phyloP scores from a whole-genome alignment of 2,888 invertebrate genomes.

The Catocala fraxini region DNA sequence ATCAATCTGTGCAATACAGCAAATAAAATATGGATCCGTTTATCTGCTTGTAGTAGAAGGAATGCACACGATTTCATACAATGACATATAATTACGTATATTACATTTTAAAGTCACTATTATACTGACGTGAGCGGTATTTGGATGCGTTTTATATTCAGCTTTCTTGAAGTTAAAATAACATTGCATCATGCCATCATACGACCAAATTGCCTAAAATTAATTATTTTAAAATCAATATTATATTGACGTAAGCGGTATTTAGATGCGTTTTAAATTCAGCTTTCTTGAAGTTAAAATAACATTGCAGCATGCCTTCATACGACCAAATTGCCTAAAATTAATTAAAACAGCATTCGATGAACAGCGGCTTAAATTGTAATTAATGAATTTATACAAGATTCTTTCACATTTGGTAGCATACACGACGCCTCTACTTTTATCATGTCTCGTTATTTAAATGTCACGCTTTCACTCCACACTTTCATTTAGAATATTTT shows the following conservation, averaged over 20 bases:
- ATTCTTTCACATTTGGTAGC: constrained; percentile 35
- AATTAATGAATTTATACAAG: constrained; percentile 36
- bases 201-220: not conserved
- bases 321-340: not conserved
- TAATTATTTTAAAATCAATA: too few relatives aligned
- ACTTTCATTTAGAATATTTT: constrained; percentile 72
- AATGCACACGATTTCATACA: too few relatives aligned
- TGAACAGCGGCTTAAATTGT: constrained; percentile 22
- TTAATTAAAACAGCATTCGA: constrained; percentile 24
- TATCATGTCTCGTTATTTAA: constrained; percentile 67
- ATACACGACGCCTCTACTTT: constrained; percentile 42
- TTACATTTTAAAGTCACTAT: too few relatives aligned
- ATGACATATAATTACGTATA: too few relatives aligned
- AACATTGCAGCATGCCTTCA: too few relatives aligned
- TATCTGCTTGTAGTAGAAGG: not conserved
- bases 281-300: too few relatives aligned
- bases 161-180: too few relatives aligned
- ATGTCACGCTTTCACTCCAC: constrained; percentile 72
- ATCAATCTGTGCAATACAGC: not conserved
- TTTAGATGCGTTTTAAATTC: too few relatives aligned
- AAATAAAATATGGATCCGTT: constrained; percentile 1
- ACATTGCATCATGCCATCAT: too few relatives aligned
- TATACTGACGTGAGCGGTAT: too few relatives aligned
- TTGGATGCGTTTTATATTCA: too few relatives aligned
- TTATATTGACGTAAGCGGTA: too few relatives aligned